Percentiles rank a stretch among this genome's conserved stretches.
These are phyloP conservation scores for Mus spicilegus DNA, from an alignment of 2,113 vertebrate species.

Conservation along the genomic window DNA sequence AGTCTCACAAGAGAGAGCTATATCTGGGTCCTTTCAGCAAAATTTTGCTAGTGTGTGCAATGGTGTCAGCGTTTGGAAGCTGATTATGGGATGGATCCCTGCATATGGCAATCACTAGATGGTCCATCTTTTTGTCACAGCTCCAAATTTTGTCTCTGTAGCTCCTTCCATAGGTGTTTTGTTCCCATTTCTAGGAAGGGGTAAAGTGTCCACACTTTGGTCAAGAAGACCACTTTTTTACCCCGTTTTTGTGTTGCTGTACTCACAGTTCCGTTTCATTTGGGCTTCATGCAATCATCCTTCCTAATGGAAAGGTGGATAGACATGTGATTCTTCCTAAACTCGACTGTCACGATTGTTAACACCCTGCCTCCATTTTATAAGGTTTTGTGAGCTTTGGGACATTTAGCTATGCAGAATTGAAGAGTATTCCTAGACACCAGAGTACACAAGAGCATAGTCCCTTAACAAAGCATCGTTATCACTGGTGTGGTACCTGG, in stretches of 20 bases:
- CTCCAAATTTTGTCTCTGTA: no score
- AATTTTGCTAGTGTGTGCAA: no score
- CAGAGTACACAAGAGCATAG: neutral
- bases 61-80: no score
- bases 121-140: no score
- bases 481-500: neutral
- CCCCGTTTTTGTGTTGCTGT: neutral
- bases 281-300: neutral
- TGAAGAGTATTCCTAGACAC: neutral
- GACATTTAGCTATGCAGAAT: neutral
- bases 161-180: no score
- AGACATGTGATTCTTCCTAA: neutral
- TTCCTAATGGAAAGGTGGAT: neutral
- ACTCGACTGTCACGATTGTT: neutral
- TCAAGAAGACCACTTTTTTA: neutral
- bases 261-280: neutral
- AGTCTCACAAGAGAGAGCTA: no score
- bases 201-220: no score
- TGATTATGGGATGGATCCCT: no score
- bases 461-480: neutral
- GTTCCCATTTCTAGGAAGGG: no score
- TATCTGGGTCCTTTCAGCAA: no score
- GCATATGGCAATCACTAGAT: no score
- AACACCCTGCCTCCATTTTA: neutral
- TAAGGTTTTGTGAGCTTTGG: neutral